Base-by-base conservation (phyloP, 23 tunicate species). In the Ascidia mentula region DNA sequence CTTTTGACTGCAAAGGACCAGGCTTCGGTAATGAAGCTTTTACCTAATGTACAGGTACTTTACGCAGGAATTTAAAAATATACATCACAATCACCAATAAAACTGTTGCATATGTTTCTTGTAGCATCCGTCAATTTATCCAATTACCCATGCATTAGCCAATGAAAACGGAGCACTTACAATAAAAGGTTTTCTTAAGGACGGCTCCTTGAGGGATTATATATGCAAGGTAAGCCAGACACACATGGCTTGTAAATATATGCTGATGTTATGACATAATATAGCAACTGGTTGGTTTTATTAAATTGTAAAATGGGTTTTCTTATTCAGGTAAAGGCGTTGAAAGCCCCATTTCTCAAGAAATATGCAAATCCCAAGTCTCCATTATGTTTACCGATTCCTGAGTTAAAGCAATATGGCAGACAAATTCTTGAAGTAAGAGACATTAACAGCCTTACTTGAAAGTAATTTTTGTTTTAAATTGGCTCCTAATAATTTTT, bases 91-190 rank as follows among this genome's bases (percentile, higher is more conserved):
- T 34, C 18, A 28, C 18, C 18, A 71, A 36, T 3, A 71, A 34
- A 7, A 71, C 39, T 71, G 30, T 69, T 7, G 24, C 18, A 45
- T 45, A 15, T 15, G 18, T 45, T 28, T 74, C 4, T 74, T 74
- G 22, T 39, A 92, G 97, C 97, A 92, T 59, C 97, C 97, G 31
- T 87, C 97, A n/a, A 87, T 92, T 45, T 72, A 60, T 42, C 85
- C 92, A n/a, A 60, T 77, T 34, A 18, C 28, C 15, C 89, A 87
- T 38, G 97, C 97, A 34, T 31, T 81, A 38, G 87, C 97, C n/a
- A 92, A 80, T 75, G 97, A 92, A 75, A 87, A 79, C 39, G 97
- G 97, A 32, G 97, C 86, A 20, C 75, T 92, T 17, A 72, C 82
- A 22, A 92, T 92, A 32, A 71, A 76, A 75, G 76, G 34, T 17